Percentiles rank a stretch among this genome's conserved stretches.
phyloP scores from a whole-genome alignment of 1,140 invertebrate species.

The Meloidogyne hapla region DNA sequence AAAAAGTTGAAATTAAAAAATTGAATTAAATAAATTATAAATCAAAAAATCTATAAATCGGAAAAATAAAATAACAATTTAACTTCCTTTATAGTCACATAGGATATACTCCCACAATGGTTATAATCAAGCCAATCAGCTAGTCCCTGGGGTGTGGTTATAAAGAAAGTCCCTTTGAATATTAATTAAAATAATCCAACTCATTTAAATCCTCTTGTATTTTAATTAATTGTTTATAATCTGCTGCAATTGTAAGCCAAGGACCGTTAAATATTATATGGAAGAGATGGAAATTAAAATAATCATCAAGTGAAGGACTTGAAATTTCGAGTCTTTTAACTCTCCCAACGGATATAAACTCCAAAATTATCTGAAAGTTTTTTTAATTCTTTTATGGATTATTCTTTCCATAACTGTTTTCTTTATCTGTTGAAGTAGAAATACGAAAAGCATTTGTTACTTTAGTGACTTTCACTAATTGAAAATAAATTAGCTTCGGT shows the following conservation, averaged over 20 bases:
- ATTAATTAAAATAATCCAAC: not conserved
- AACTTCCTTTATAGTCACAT: too few relatives aligned
- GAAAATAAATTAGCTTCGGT: conserved; percentile 29
- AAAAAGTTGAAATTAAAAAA: too few relatives aligned
- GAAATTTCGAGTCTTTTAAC: not conserved
- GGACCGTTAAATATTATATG: not conserved
- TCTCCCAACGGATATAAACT: not conserved
- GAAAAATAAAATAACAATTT: too few relatives aligned
- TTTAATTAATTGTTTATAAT: not conserved
- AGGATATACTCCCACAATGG: too few relatives aligned
- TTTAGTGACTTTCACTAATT: not conserved
- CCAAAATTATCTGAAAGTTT: not conserved
- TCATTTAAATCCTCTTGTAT: not conserved
- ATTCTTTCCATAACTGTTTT: conserved; percentile 36
- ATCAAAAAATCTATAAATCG: too few relatives aligned
- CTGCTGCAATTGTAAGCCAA: not conserved
- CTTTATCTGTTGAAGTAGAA: conserved; percentile 30
- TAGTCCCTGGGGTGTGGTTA: too few relatives aligned
- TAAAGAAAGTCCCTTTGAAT: too few relatives aligned
- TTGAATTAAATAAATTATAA: too few relatives aligned
- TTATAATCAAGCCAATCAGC: too few relatives aligned
- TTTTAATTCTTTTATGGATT: not conserved
- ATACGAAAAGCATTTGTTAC: conserved; percentile 21
- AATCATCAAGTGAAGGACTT: not conserved
- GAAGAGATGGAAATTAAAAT: not conserved